These are phyloP conservation scores for Deroplatys truncata DNA, from an alignment of 2,888 invertebrate species.

Conservation along the genomic window DNA sequence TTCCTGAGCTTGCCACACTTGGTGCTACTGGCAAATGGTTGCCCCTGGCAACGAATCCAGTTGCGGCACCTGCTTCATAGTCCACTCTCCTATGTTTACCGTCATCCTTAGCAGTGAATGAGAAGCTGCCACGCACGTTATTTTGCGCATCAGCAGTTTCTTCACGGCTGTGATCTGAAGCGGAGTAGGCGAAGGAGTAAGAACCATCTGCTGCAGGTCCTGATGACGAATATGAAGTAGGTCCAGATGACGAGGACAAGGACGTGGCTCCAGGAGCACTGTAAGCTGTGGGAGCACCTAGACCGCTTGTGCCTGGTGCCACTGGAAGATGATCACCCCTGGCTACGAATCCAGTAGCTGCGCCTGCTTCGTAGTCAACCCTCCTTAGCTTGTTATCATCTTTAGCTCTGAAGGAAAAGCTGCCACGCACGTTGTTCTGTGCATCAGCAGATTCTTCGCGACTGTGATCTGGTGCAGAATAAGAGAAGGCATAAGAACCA, in stretches of 20 bases:
- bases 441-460: conserved; percentile 30
- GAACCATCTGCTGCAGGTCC: conserved; percentile 11
- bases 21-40: conserved; percentile 35
- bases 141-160: conserved; percentile 32
- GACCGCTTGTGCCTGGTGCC: conserved; percentile 16
- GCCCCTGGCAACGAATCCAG: conserved; percentile 33
- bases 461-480: conserved; percentile 29
- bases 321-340: conserved; percentile 34
- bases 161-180: conserved; percentile 26
- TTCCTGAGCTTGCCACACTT: background rate
- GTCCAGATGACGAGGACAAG: background rate
- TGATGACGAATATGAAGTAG: background rate
- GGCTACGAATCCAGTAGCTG: conserved; percentile 33
- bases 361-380: conserved; percentile 34
- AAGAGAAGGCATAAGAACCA: conserved; percentile 30
- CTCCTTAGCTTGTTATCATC: conserved; percentile 32
- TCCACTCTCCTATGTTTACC: conserved; percentile 30
- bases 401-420: conserved; percentile 33
- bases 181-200: conserved; percentile 30
- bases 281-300: conserved; percentile 28
- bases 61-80: conserved; percentile 33
- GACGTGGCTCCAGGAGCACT: conserved; percentile 33
- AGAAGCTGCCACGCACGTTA: conserved; percentile 33
- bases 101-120: conserved; percentile 34
- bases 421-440: conserved; percentile 34